Evolutionary conservation across 2,113 vertebrate genomes (phyloP), one percentile per base, ranked within the genome.

Genomic region (Leucoraja erinaceus): DNA sequence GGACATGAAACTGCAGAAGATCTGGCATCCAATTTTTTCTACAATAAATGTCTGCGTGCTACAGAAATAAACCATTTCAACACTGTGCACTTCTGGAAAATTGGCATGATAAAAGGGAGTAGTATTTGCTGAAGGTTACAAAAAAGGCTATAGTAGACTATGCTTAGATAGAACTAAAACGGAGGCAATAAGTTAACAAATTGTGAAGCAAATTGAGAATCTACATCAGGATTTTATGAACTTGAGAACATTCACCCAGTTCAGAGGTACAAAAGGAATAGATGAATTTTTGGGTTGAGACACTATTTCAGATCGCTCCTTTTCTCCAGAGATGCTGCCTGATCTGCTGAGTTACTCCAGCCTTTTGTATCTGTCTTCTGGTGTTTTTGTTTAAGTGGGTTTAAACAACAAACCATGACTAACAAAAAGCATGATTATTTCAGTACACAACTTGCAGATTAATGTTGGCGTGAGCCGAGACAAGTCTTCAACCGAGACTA

Each of bases 1-100:
- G 31, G 11, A 54, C 56, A 16, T 18, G 9, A 54, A 93, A 59
- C 66, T 70, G 38, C 68, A 92, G n/a, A 5, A 93, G 31, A 54
- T 14, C 2, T 31, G 25, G 28, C 25, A 56, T 16, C 28, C 4
- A 63, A 31, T 1, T 63, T 12, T 84, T 28, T 3, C 75, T 14
- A 12, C 75, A 10, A 77, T 33, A 63, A 1, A 86, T 86, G 25
- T 22, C 59, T 63, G 28, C 5, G 59, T 88, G 4, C 28, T 88
- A 9, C 14, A 12, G 28, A 18, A 18, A 6, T 59, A 10, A 66
- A 31, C 31, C 18, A n/a, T 28, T 59, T n/a, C 79, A 94, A 95
- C 81, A 93, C 16, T 9, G 10, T 16, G 7, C 10, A 93, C 94
- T 94, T 95, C 74, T 94, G 93, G 59, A 94, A 88, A 93, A 2